Evolutionary conservation across 2,797 vertebrate species (phyloP), one percentile per base, ranked within the genome.

Genomic region (Potorous gilbertii): DNA sequence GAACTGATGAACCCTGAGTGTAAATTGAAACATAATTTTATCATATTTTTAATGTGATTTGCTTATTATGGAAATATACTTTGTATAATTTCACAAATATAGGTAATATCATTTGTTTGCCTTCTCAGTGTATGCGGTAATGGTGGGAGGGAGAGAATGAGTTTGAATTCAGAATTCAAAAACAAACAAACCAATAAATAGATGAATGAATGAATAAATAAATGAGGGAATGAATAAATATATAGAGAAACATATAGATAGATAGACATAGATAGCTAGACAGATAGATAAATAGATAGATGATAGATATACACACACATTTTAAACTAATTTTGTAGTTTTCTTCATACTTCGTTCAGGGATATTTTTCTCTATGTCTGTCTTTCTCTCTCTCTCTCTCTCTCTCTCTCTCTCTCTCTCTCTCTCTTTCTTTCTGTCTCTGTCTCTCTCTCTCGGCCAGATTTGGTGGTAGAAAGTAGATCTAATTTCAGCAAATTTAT

Each of bases 401-500:
- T 98, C 52, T 94, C 62, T 40, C 1, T 5, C 14, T 13, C 97
- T 98, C 98, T 98, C 52, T 94, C 62, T 40, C 1, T 5, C 14
- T 13, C 98, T 98, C 98, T 98, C 4, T 94, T 56, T n/a, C 1
- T 5, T 11, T 13, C 98, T 98, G 98, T 98, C 5, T 87, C 94
- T 98, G 98, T 98, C 5, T 87, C 94, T 98, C 52, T 97, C 96
- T 97, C 96, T 98, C 97, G 94, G 93, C 55, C 95, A 96, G 0
- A 90, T 97, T 94, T 92, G 74, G 95, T 97, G 52, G 95, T 97
- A 98, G 92, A 95, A 95, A 97, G 93, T 95, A 92, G 93, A 95
- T 96, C 97, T 97, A 97, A 98, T 98, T 98, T 98, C 97, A 97
- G 81, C 92, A 93, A 96, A 92, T 91, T 21, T 97, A 91, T 96